Evolutionary conservation across 2,797 vertebrate species (phyloP).

Genomic region (Chrosomus eos): DNA sequence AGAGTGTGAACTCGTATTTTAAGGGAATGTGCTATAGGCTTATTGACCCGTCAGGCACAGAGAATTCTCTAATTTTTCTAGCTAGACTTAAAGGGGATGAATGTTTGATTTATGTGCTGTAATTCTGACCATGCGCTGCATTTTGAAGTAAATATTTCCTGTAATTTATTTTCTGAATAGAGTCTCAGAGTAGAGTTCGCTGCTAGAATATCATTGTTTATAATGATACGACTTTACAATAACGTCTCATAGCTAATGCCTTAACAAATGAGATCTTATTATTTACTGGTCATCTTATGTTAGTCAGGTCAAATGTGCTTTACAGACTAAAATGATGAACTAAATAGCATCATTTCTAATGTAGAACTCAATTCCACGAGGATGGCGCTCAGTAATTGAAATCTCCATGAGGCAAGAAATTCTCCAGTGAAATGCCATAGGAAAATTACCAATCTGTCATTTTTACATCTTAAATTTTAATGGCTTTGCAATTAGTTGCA

Average conservation of each 20-base stretch:
- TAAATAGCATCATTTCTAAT: background rate
- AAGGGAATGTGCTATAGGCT: conserved; percentile 14
- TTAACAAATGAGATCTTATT: background rate
- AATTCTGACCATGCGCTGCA: background rate
- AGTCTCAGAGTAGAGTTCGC: background rate
- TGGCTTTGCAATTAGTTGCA: conserved; percentile 10
- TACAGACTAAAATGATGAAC: background rate
- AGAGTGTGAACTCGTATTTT: conserved; percentile 31
- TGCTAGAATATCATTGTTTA: background rate
- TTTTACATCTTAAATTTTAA: conserved; percentile 9
- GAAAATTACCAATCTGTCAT: background rate
- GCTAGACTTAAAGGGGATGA: conserved; percentile 18
- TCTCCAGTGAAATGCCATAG: background rate
- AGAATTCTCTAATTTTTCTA: conserved; percentile 30
- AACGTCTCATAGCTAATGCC: background rate
- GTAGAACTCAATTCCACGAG: background rate
- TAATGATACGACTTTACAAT: background rate
- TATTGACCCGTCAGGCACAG: conserved; percentile 32
- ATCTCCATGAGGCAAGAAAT: conserved; percentile 14
- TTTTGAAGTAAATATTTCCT: conserved; percentile 25
- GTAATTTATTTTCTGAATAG: background rate
- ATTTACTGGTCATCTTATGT: background rate
- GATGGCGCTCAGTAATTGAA: background rate
- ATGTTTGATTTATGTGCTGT: conserved; percentile 36
- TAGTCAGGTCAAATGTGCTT: background rate